Percentiles rank a stretch among this genome's conserved stretches.
Conservation (phyloP, 2,888 invertebrate species). For the Automeris io region DNA sequence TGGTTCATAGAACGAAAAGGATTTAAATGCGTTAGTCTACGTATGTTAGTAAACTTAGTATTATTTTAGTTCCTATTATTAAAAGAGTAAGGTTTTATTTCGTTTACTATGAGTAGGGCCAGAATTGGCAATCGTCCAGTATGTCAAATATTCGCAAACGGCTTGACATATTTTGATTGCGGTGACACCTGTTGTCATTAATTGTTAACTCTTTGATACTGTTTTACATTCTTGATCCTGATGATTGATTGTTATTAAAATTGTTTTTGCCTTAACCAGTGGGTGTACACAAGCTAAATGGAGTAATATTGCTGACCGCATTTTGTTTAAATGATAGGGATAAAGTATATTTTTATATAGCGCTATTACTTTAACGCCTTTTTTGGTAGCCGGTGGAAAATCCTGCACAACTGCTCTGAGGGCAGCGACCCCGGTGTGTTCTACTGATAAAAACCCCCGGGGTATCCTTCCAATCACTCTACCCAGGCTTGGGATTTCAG, state of each 20-base stretch:
- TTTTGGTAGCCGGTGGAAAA: no score
- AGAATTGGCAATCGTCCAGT: constrained; percentile 44
- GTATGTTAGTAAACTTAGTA: no score
- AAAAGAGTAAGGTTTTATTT: neutral
- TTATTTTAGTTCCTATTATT: neutral
- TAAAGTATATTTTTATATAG: no score
- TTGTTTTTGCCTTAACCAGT: neutral
- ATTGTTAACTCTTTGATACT: constrained; percentile 26
- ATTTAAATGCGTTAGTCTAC: constrained; percentile 1
- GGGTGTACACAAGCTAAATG: no score
- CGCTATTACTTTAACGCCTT: no score
- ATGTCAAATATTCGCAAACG: constrained; percentile 27
- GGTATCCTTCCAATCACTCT: no score
- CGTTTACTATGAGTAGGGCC: constrained; percentile 3
- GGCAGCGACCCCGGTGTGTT: no score
- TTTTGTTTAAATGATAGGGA: no score
- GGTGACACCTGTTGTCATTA: constrained; percentile 43
- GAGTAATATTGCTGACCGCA: no score
- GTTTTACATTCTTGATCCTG: constrained; percentile 14
- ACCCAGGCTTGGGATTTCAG: no score
- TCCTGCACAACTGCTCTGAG: no score
- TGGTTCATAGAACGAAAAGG: neutral
- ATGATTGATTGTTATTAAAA: neutral
- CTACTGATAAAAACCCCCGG: no score
- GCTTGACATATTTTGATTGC: constrained; percentile 41